phyloP scores from a whole-genome alignment of 2,888 invertebrate species.

The Drosophila sordidapex region DNA sequence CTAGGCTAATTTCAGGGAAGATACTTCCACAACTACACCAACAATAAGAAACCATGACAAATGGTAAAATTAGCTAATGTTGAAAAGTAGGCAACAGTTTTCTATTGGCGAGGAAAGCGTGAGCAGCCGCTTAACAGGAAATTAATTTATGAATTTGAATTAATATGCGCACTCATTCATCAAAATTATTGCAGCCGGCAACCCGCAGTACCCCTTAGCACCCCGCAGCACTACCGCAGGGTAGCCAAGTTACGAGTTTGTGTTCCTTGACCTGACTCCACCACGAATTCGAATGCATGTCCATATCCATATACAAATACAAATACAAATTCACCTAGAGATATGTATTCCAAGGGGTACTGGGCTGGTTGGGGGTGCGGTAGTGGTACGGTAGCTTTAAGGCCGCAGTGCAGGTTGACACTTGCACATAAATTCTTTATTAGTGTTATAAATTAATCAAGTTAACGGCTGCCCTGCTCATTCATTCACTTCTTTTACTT shows the following conservation, averaged over 20 bases:
- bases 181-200: constrained; percentile 63
- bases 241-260: constrained; percentile 6
- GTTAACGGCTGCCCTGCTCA: constrained; percentile 55
- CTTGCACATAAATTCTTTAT: constrained; percentile 78
- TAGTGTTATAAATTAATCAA: constrained; percentile 81
- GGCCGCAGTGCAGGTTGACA: constrained; percentile 77
- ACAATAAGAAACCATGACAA: constrained; percentile 11
- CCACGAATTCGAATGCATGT: constrained; percentile 30
- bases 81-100: constrained; percentile 60
- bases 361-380: background rate
- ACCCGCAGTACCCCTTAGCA: constrained; percentile 10
- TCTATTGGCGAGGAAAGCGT: constrained; percentile 36
- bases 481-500: constrained; percentile 26
- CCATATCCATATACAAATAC: background rate
- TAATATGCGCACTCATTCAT: constrained; percentile 80
- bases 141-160: constrained; percentile 79
- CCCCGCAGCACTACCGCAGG: background rate
- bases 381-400: constrained; percentile 27
- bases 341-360: background rate
- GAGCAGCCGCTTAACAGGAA: constrained; percentile 58
- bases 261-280: constrained; percentile 70
- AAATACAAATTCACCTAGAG: background rate
- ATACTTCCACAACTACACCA: background rate
- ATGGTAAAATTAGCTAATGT: constrained; percentile 25
- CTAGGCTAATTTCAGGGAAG: background rate